These are phyloP conservation scores for Rhysida immarginata DNA, from an alignment of 1,140 invertebrate genomes.

Conservation along the genomic window DNA sequence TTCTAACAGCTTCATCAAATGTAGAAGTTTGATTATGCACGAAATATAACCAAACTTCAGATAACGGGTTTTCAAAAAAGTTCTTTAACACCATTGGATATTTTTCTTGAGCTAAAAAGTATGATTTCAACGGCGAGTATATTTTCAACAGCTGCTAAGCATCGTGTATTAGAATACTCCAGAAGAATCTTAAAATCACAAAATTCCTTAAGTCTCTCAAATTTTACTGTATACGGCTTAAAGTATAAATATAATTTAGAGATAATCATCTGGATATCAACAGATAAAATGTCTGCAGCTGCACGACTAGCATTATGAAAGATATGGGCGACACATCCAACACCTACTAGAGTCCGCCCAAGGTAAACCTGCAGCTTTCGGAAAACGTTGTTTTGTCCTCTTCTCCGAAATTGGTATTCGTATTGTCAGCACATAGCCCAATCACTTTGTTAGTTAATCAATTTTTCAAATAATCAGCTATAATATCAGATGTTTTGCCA, in stretches of 20 bases:
- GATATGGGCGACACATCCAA: neutral
- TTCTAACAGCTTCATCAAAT: neutral
- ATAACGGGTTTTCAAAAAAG: neutral
- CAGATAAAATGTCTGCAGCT: neutral
- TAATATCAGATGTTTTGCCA: conserved; percentile 7
- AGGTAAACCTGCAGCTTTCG: neutral
- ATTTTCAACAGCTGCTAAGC: conserved; percentile 8
- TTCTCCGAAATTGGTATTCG: conserved; percentile 5
- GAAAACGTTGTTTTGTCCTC: conserved; percentile 1
- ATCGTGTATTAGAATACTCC: neutral
- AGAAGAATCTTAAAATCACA: neutral
- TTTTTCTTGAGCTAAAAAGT: conserved; percentile 8
- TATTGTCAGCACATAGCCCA: conserved; percentile 6
- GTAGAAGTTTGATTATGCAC: neutral
- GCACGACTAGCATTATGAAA: neutral
- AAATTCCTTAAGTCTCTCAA: neutral
- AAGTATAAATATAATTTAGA: neutral
- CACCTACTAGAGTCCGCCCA: neutral
- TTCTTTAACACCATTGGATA: neutral
- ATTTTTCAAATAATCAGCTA: conserved; percentile 7
- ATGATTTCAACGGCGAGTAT: conserved; percentile 9
- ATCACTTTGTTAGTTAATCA: conserved; percentile 8
- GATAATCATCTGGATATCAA: neutral
- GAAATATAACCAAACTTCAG: neutral
- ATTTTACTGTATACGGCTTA: neutral